A percentile compares a stretch with the other conserved stretches of the same genome.
Evolutionary conservation across 2,113 vertebrate species (phyloP).

Genomic region (Amphiprion percula): DNA sequence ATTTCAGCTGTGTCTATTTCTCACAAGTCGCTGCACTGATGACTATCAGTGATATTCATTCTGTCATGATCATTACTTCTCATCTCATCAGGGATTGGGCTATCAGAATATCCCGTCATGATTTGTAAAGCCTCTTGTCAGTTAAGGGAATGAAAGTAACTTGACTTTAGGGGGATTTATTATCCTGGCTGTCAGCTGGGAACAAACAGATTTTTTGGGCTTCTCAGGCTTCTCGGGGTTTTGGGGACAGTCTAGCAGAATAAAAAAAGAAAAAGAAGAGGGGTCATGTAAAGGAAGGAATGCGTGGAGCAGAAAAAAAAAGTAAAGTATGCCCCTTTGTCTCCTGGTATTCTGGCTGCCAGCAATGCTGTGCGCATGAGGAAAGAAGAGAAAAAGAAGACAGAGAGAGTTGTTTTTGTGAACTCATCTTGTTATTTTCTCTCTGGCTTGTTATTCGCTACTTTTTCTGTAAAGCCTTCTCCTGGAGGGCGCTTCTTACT

Average conservation of each 20-base stretch:
- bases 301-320: slow-evolving; percentile 21
- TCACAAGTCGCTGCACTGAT: slow-evolving; percentile 27
- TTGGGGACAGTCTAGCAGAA: not conserved
- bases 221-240: slow-evolving; percentile 19
- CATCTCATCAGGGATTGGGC: slow-evolving; percentile 32
- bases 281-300: slow-evolving; percentile 19
- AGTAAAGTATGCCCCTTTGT: slow-evolving; percentile 36
- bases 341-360: slow-evolving; percentile 34
- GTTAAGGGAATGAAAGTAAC: slow-evolving; percentile 13
- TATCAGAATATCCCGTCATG: slow-evolving; percentile 23
- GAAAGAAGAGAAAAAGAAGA: slow-evolving; percentile 28
- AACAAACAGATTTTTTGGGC: slow-evolving; percentile 6
- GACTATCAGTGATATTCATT: slow-evolving; percentile 43
- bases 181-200: not conserved
- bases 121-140: slow-evolving; percentile 24
- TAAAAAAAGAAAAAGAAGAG: not conserved
- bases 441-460: slow-evolving; percentile 53
- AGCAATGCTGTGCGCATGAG: slow-evolving; percentile 38
- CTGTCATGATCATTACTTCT: slow-evolving; percentile 29
- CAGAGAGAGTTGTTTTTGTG: slow-evolving; percentile 47
- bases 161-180: slow-evolving; percentile 11
- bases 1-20: slow-evolving; percentile 38
- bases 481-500: slow-evolving; percentile 46
- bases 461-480: slow-evolving; percentile 41
- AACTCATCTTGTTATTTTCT: slow-evolving; percentile 64